These are phyloP conservation scores for Corythaeola cristata DNA, from an alignment of 2,113 vertebrate species.

Conservation along the genomic window DNA sequence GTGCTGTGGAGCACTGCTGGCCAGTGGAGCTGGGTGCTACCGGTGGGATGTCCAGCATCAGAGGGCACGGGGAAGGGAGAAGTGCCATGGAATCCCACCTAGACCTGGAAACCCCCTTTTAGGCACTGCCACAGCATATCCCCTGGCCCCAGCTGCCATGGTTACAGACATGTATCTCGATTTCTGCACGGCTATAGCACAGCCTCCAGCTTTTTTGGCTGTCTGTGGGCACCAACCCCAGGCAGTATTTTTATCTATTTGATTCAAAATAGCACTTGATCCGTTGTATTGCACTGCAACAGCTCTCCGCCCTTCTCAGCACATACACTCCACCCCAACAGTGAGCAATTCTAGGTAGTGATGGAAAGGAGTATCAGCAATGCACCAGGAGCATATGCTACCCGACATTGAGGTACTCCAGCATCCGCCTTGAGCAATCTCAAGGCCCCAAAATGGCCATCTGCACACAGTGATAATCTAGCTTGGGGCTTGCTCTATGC, in stretches of 20 bases:
- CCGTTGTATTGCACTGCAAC: too few species aligned
- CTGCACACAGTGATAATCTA: fast-evolving
- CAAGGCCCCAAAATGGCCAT: not conserved
- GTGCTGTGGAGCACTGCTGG: not conserved
- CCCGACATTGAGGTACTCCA: not conserved
- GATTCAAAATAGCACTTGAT: not conserved
- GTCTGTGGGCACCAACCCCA: not conserved
- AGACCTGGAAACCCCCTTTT: not conserved
- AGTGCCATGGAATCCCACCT: not conserved
- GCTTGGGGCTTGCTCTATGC: not conserved
- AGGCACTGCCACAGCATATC: not conserved
- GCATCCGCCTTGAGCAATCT: not conserved
- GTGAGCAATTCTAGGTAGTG: not conserved
- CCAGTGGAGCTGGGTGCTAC: not conserved
- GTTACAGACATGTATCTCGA: not conserved
- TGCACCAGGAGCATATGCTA: not conserved
- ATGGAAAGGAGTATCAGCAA: not conserved
- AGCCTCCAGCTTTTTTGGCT: not conserved
- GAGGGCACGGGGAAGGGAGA: not conserved
- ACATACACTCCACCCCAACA: too few species aligned
- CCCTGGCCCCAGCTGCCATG: not conserved
- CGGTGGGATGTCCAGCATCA: fast-evolving
- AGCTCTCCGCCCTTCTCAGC: not conserved
- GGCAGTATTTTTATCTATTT: not conserved
- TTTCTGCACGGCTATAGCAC: not conserved